Conservation (phyloP, 2,113 vertebrate species). For the Noctilio leporinus region DNA sequence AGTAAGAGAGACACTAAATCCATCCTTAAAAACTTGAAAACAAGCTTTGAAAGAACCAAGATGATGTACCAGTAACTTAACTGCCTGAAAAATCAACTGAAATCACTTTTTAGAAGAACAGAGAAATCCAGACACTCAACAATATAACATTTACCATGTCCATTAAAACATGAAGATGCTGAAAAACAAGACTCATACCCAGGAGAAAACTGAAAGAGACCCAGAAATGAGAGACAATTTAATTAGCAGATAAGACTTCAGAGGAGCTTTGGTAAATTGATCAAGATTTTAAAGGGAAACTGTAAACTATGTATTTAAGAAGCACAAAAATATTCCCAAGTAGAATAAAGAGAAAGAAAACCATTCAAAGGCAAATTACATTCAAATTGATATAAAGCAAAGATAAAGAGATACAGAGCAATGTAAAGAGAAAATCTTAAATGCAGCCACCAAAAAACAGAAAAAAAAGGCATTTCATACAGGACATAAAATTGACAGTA, state of each 20-base stretch:
- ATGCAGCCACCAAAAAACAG: background rate
- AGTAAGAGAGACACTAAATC: background rate
- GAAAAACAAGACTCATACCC: background rate
- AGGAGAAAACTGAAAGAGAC: constrained; percentile 21
- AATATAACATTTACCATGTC: constrained; percentile 1
- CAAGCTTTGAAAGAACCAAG: background rate
- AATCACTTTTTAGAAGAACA: background rate
- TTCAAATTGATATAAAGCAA: background rate
- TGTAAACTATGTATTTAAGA: background rate
- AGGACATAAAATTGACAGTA: background rate
- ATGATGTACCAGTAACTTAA: background rate
- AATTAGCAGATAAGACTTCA: background rate
- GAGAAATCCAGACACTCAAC: background rate
- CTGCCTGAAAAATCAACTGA: background rate
- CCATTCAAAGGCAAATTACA: background rate
- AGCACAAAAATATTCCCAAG: background rate
- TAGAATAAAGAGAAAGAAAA: constrained; percentile 17
- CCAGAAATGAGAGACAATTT: background rate
- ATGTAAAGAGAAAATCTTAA: background rate
- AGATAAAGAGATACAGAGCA: background rate
- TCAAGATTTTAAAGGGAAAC: background rate
- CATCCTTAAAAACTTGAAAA: background rate
- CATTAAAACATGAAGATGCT: background rate
- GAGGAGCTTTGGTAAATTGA: background rate
- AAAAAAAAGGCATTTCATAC: background rate